Base-by-base conservation (phyloP, 2,888 invertebrate species). In the Acronicta leporina region DNA sequence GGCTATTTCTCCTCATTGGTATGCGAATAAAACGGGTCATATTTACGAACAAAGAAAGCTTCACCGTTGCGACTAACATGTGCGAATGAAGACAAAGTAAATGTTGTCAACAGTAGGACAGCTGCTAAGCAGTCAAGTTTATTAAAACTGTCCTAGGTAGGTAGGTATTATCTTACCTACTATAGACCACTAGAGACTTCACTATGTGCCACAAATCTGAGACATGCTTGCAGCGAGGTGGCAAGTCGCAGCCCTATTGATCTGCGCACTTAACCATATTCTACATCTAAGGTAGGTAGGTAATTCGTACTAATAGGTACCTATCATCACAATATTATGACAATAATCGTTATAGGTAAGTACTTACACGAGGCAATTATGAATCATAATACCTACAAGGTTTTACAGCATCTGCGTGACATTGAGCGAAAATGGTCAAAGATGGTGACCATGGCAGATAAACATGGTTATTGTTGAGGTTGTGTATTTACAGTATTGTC, bases 391-490 rank as follows among this genome's bases (percentile, higher is more conserved):
- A 56, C 16, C 2, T 25, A 50, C 79, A 84, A 81, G 81, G 75
- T 78, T 77, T 65, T 35, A 57, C 70, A 67, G 73, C 80, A 81
- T 80, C 75, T 79, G 79, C 27, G 46, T 62, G 76, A 73, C 74
- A 79, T 77, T 80, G 77, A 59, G 16, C 82, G 40, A 76, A 85
- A 82, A 83, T 81, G 80, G 85, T 50, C 72, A 75, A 73, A 70
- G 74, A 75, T 74, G 77, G 75, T 33, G 62, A 68, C 70, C 38
- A 20, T 14, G 63, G 46, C 42, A 49, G 49, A 63, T 57, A 72
- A 43, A 62, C 60, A 49, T 47, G 58, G 54, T n/a, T 51, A 62
- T 43, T 59, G 56, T 64, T 53, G 42, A 59, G 52, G 56, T 55
- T 53, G 64, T 47, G 30, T 63, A 69, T 54, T 53, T 46, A 57